These are phyloP conservation scores for Aelia acuminata DNA, from an alignment of 2,888 invertebrate genomes.

Conservation along the genomic window DNA sequence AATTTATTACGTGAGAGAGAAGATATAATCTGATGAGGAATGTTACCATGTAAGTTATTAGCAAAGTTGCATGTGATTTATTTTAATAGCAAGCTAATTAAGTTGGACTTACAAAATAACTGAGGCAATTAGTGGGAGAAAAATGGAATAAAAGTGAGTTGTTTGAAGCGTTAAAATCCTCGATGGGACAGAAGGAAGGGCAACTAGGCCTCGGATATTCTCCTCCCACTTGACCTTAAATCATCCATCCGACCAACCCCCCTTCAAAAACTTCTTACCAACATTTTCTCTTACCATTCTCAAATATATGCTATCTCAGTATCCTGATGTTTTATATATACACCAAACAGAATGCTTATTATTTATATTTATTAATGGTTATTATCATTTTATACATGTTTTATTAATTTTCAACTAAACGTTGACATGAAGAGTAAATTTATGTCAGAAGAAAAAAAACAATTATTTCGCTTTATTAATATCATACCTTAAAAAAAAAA, in stretches of 20 bases:
- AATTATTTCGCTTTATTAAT: too few relatives aligned
- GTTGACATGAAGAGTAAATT: too few relatives aligned
- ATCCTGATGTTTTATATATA: background rate
- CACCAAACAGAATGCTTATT: background rate
- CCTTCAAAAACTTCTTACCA: background rate
- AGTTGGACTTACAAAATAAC: background rate
- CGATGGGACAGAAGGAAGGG: conserved; percentile 26
- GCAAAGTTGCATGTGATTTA: background rate
- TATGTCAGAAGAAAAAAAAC: too few relatives aligned
- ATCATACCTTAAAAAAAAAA: too few relatives aligned
- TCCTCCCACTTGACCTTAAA: conserved; percentile 28
- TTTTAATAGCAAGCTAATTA: background rate
- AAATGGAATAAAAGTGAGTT: conserved; percentile 41
- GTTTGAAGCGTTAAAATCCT: conserved; percentile 47
- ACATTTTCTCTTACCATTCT: background rate
- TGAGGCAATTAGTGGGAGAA: background rate
- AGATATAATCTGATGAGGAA: background rate
- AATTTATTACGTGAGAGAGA: too few relatives aligned
- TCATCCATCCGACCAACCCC: background rate
- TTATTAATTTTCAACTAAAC: too few relatives aligned
- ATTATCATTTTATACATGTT: too few relatives aligned
- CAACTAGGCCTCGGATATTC: background rate
- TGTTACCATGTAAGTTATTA: background rate
- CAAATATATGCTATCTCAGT: background rate
- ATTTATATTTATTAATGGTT: too few relatives aligned